Percentiles rank a stretch among this genome's conserved stretches.
phyloP scores from a whole-genome alignment of 2,113 vertebrate species.

The Pedionomus torquatus region DNA sequence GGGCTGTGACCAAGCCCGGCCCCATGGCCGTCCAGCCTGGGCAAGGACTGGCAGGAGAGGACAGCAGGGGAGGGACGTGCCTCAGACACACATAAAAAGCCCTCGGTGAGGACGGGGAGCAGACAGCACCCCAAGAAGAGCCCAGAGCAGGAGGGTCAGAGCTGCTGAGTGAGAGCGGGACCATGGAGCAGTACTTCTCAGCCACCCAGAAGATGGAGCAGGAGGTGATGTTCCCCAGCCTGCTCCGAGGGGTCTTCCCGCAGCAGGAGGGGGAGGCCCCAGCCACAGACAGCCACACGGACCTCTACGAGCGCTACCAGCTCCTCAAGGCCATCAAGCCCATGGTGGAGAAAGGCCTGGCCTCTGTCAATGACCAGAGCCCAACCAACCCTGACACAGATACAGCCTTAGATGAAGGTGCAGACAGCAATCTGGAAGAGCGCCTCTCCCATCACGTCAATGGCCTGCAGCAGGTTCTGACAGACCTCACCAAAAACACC shows the following conservation, averaged over 20 bases:
- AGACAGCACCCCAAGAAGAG: background rate
- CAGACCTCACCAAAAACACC: conserved; percentile 80
- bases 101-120: background rate
- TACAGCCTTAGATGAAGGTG: background rate
- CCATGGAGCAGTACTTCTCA: background rate
- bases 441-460: conserved; percentile 83
- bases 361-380: conserved; percentile 53
- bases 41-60: background rate
- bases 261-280: background rate
- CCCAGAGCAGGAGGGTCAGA: background rate
- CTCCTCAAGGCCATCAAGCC: conserved; percentile 84
- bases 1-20: background rate
- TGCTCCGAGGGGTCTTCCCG: background rate
- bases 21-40: background rate
- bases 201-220: background rate
- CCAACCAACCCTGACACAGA: background rate
- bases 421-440: conserved; percentile 74
- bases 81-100: background rate
- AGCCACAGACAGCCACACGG: background rate
- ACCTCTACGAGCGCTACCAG: conserved; percentile 82
- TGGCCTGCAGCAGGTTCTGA: conserved; percentile 84
- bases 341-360: conserved; percentile 79
- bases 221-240: background rate
- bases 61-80: background rate
- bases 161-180: background rate